Base-by-base conservation (phyloP, 2,797 vertebrate genomes). In the Otus scops region DNA sequence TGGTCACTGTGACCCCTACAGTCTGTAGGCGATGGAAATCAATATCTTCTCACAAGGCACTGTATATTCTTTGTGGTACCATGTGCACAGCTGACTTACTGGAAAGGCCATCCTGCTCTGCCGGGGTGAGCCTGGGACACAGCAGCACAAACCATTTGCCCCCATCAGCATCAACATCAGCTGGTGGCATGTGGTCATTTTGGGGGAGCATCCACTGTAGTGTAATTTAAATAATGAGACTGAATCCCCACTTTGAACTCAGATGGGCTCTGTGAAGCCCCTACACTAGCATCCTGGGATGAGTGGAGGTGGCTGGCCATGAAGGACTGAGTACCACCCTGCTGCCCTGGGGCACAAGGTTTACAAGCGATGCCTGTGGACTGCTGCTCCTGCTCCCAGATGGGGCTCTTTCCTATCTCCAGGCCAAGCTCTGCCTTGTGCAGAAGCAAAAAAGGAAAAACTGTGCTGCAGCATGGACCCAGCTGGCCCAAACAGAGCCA, bases 141-240 rank as follows among this genome's bases (percentile, higher is more conserved):
- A 32, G 43, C n/a, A 81, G 76, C 43, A 12, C 69, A 26, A n/a
- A 17, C 8, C 27, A 18, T 56, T 86, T 73, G 11, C 1, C 63
- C 21, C 14, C 0, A 0, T 78, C 38, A 64, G 18, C 16, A 34
- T 16, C 56, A 16, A 21, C 32, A 17, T 3, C 1, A 3, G 24
- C 45, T 30, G 22, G 45, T 51, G 30, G 8, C 48, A 26, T 5
- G 0, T 6, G 21, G 20, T 69, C 32, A 28, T 45, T 32, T 34
- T 10, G 13, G 24, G 27, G 41, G 30, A 38, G 15, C 13, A 28
- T 6, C 36, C n/a, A 26, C 70, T 64, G 10, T 1, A 4, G 9
- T 22, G 74, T 34, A 48, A 27, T 60, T 82, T 51, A 36, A 78
- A 38, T 9, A 59, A 24, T 1, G 12, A 54, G 47, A 11, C 38